phyloP scores from a whole-genome alignment of 2,797 vertebrate genomes.

The Anguilla anguilla region DNA sequence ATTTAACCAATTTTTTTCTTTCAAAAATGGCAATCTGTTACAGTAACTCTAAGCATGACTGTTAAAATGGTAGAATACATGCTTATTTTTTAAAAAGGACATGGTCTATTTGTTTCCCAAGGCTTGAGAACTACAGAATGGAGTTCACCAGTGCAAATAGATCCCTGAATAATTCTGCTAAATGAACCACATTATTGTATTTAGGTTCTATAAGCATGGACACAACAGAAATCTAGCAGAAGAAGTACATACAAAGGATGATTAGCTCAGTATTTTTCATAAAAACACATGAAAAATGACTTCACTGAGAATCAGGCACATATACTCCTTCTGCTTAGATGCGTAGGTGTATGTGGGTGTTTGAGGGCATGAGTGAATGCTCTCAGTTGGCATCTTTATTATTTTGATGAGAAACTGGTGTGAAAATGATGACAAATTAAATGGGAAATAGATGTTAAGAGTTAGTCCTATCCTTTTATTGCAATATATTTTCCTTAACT shows the following conservation, averaged over 20 bases:
- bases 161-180: background rate
- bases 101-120: background rate
- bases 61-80: background rate
- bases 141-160: background rate
- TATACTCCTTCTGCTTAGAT: background rate
- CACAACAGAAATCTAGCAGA: background rate
- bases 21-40: background rate
- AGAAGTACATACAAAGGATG: background rate
- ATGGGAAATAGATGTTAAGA: background rate
- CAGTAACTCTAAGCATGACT: background rate
- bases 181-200: background rate
- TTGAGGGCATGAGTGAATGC: background rate
- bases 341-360: background rate
- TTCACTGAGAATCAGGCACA: background rate
- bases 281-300: background rate
- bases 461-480: background rate
- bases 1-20: background rate
- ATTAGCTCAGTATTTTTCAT: background rate
- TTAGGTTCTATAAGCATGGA: background rate
- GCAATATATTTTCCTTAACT: background rate
- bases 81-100: background rate
- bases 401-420: background rate
- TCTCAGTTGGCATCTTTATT: background rate
- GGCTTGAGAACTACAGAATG: background rate
- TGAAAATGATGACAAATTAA: background rate